A percentile compares a stretch with the other conserved stretches of the same genome.
Conservation (phyloP, 2,113 vertebrate species). For the Fukomys damarensis region DNA sequence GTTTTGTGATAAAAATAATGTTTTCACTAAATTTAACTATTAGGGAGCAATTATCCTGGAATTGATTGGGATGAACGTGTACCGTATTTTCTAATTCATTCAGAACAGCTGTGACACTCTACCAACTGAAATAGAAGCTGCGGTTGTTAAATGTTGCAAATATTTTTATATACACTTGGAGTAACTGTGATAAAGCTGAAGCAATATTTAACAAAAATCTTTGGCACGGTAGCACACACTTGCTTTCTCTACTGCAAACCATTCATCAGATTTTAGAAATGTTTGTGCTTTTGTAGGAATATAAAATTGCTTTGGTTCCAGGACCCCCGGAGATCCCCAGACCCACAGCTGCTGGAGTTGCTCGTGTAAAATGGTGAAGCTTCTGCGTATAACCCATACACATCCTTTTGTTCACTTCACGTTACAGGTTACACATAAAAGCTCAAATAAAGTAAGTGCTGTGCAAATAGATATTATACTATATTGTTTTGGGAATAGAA, state of each 20-base stretch:
- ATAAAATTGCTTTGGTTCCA: not conserved
- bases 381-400: not conserved
- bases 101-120: not conserved
- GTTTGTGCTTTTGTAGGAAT: not conserved
- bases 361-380: not conserved
- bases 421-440: not conserved
- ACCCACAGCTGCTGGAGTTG: no score
- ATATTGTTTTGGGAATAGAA: not conserved
- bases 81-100: conserved; percentile 27
- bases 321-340: not conserved
- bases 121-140: not conserved
- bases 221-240: not conserved
- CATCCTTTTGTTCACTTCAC: not conserved
- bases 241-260: not conserved
- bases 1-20: conserved; percentile 26
- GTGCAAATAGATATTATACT: not conserved
- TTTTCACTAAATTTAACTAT: conserved; percentile 40
- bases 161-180: conserved; percentile 46
- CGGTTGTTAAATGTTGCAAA: not conserved
- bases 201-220: not conserved
- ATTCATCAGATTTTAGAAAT: conserved; percentile 26
- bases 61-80: not conserved
- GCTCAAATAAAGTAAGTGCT: not conserved
- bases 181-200: conserved; percentile 18
- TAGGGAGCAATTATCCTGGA: not conserved